Conservation (phyloP, 2,113 vertebrate genomes). For the Litocranius walleri region DNA sequence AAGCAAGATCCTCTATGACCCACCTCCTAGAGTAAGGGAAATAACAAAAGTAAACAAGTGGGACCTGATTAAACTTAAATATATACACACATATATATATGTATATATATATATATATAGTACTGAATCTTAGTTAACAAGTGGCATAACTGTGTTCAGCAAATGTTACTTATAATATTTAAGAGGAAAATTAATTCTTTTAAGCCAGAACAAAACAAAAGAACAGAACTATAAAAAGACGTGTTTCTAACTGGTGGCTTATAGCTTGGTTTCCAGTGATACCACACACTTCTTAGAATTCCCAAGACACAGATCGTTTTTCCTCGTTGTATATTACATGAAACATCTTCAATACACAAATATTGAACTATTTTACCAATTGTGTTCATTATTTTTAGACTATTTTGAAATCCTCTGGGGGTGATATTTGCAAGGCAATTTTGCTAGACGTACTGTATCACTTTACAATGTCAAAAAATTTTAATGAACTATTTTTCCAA, state of each 20-base stretch:
- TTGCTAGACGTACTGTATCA: neutral
- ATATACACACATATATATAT: neutral
- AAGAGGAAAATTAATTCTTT: neutral
- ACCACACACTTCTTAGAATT: neutral
- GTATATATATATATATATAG: neutral
- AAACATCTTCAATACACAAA: neutral
- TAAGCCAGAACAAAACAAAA: neutral
- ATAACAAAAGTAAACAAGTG: neutral
- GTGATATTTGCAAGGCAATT: neutral
- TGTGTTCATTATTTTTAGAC: neutral
- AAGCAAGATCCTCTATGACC: neutral
- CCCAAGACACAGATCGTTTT: neutral
- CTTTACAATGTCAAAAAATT: conserved; percentile 19
- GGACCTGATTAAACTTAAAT: neutral
- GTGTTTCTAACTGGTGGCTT: neutral
- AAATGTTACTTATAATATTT: neutral
- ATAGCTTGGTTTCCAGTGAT: neutral
- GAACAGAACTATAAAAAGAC: conserved; percentile 2
- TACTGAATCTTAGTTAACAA: conserved; percentile 42
- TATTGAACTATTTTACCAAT: neutral
- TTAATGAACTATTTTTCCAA: conserved; percentile 20
- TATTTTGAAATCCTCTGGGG: neutral
- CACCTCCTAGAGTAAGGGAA: neutral
- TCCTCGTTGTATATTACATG: neutral
- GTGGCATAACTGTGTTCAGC: neutral